Evolutionary conservation across 1,140 invertebrate species (phyloP).

Genomic region (Drosophila arizonae): DNA sequence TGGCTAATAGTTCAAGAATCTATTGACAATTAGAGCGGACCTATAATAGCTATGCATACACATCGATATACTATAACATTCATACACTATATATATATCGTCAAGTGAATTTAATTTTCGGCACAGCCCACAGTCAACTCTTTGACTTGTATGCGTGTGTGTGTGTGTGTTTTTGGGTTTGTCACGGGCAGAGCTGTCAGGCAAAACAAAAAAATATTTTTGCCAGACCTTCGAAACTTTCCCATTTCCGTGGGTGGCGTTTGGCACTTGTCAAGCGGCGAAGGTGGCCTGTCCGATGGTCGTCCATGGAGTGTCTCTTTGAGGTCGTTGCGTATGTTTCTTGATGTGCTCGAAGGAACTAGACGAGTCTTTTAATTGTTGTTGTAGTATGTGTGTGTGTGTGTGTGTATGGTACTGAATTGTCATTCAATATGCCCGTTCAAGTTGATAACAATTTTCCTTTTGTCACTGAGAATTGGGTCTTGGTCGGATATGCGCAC

Average conservation of each 20-base stretch:
- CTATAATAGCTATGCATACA: background rate
- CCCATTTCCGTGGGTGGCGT: slow-evolving; percentile 43
- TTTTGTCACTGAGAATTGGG: slow-evolving; percentile 70
- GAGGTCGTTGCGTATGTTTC: slow-evolving; percentile 22
- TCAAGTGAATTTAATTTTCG: slow-evolving; percentile 6
- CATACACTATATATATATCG: background rate
- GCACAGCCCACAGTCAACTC: background rate
- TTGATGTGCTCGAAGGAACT: slow-evolving; percentile 16
- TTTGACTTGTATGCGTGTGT: slow-evolving; percentile 3
- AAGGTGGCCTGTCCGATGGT: slow-evolving; percentile 2
- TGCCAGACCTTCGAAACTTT: slow-evolving; percentile 52
- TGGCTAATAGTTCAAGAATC: too few relatives aligned
- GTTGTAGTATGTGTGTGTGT: slow-evolving; percentile 34
- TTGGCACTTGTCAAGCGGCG: slow-evolving; percentile 40
- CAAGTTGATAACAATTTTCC: slow-evolving; percentile 62
- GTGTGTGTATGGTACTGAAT: slow-evolving; percentile 52
- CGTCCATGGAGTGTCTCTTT: slow-evolving; percentile 14
- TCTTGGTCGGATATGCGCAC: slow-evolving; percentile 67
- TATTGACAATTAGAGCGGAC: too few relatives aligned
- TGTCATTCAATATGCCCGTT: slow-evolving; percentile 60
- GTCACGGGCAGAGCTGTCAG: slow-evolving; percentile 27
- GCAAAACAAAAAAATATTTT: slow-evolving; percentile 13
- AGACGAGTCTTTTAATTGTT: slow-evolving; percentile 52
- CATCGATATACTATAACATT: background rate
- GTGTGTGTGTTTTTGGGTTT: slow-evolving; percentile 25